These are phyloP conservation scores for Polymixis flavicincta DNA, from an alignment of 2,888 invertebrate species.

Conservation along the genomic window DNA sequence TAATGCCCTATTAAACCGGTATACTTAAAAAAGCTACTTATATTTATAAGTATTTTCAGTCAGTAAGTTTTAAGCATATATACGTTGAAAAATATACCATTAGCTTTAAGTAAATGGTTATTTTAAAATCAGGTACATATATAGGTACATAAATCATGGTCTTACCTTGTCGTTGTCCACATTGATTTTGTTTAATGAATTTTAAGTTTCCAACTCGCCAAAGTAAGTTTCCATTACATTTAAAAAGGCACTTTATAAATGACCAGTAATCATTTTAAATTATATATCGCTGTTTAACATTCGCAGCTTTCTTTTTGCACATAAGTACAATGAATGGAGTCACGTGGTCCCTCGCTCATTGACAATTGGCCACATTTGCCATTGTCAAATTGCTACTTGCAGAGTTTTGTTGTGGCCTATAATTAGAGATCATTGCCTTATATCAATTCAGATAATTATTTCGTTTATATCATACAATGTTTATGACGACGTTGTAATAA, in stretches of 20 bases:
- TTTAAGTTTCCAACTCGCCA: constrained; percentile 24
- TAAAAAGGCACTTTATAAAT: constrained; percentile 75
- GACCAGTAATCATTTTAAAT: constrained; percentile 78
- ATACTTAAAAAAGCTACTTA: constrained; percentile 12
- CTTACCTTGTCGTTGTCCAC: neutral
- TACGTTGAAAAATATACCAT: neutral
- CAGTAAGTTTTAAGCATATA: neutral
- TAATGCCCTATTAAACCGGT: constrained; percentile 18
- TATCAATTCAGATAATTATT: constrained; percentile 67
- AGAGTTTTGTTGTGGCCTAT: constrained; percentile 67
- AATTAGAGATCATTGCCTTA: constrained; percentile 73
- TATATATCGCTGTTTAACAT: constrained; percentile 71
- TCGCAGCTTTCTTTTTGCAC: constrained; percentile 67
- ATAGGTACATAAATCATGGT: constrained; percentile 24
- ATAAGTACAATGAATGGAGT: constrained; percentile 75
- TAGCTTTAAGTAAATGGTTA: neutral
- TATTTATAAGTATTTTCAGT: neutral
- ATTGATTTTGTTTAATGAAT: constrained; percentile 35
- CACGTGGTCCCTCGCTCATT: constrained; percentile 73
- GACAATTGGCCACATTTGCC: constrained; percentile 73
- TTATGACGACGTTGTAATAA: constrained; percentile 36
- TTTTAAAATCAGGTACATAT: neutral
- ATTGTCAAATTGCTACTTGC: constrained; percentile 78
- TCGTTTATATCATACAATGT: constrained; percentile 59
- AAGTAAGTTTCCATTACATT: constrained; percentile 65